Percentiles rank a stretch among this genome's conserved stretches.
phyloP scores from a whole-genome alignment of 2,888 invertebrate species.

The Spodoptera picta region DNA sequence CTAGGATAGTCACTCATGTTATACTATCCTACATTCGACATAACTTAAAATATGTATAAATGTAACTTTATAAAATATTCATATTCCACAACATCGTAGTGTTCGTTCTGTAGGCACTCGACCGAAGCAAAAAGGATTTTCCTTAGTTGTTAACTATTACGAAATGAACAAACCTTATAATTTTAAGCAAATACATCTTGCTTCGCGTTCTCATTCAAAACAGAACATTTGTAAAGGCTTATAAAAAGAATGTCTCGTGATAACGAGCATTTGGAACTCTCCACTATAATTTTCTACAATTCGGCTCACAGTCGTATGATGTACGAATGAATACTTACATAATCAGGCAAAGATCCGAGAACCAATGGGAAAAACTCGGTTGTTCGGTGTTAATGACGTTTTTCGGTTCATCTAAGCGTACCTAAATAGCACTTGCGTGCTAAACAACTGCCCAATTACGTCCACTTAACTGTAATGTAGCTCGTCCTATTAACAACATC shows the following conservation, averaged over 20 bases:
- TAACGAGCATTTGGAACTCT: slow-evolving; percentile 10
- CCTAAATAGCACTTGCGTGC: slow-evolving; percentile 24
- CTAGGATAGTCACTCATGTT: too few species aligned
- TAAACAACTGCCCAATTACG: slow-evolving; percentile 41
- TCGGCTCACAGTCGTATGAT: slow-evolving; percentile 27
- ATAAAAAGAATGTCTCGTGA: slow-evolving; percentile 15
- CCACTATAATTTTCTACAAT: slow-evolving; percentile 35
- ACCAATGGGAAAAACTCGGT: not conserved
- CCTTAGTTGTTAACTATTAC: slow-evolving; percentile 5
- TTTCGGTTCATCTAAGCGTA: slow-evolving; percentile 2
- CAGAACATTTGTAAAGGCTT: not conserved
- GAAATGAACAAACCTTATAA: not conserved
- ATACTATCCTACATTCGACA: too few species aligned
- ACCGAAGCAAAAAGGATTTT: not conserved
- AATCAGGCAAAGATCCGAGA: slow-evolving; percentile 17
- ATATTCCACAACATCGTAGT: too few species aligned
- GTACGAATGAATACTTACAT: slow-evolving; percentile 1
- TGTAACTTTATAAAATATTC: too few species aligned
- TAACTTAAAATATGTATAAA: too few species aligned
- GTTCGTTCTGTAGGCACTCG: too few species aligned
- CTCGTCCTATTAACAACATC: slow-evolving; percentile 11
- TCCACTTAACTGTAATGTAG: slow-evolving; percentile 36
- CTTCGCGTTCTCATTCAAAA: slow-evolving; percentile 7
- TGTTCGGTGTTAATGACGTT: slow-evolving; percentile 3
- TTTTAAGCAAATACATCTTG: not conserved